Conservation (phyloP, 2,888 invertebrate species). For the Eledone cirrhosa region DNA sequence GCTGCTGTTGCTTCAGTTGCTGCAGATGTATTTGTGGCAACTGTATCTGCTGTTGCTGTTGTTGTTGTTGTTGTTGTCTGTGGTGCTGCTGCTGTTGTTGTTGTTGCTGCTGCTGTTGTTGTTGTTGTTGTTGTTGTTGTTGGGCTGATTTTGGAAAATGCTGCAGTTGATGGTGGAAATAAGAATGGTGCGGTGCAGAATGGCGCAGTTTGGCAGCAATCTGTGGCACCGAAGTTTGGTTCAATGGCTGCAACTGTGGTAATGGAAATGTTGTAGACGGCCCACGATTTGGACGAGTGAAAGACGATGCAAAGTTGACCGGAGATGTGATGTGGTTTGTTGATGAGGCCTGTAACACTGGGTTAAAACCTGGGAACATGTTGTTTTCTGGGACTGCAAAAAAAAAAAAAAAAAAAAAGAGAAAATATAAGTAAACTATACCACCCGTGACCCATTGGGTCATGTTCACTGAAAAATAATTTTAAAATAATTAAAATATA, state of each 20-base stretch:
- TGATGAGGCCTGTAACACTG: not conserved
- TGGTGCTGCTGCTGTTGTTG: not conserved
- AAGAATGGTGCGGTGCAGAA: constrained; percentile 8
- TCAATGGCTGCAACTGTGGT: too few species aligned
- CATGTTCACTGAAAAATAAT: too few species aligned
- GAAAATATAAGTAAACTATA: too few species aligned
- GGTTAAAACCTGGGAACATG: constrained; percentile 1
- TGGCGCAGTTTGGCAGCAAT: not conserved
- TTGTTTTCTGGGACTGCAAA: constrained; percentile 22
- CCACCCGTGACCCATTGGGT: too few species aligned
- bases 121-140: not conserved
- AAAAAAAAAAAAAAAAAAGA: not conserved
- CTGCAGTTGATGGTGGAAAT: not conserved
- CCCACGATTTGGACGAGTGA: too few species aligned
- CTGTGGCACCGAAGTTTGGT: too few species aligned
- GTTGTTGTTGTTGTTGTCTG: not conserved
- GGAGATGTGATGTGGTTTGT: constrained; percentile 3
- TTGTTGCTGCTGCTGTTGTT: not conserved
- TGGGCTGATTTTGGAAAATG: not conserved
- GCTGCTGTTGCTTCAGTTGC: too few species aligned
- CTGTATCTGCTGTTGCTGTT: not conserved
- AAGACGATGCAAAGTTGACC: not conserved
- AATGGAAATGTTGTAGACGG: too few species aligned
- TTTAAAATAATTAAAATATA: too few species aligned
- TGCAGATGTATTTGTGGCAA: constrained; percentile 1